Base-by-base conservation (phyloP, 1,140 invertebrate genomes). In the Cotesia vestalis region DNA sequence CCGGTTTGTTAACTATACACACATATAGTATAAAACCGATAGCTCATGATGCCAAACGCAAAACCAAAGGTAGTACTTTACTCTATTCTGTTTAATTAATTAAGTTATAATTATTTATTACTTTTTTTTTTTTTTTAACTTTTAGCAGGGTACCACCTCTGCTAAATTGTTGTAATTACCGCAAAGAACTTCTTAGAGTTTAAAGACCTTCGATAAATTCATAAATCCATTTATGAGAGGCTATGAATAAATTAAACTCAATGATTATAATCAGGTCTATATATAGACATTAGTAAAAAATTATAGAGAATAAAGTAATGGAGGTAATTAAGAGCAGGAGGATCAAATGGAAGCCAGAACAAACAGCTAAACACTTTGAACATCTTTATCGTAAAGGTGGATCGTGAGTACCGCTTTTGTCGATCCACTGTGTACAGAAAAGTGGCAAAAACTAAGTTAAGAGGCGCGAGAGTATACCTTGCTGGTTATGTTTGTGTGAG, bases 341-440 rank as follows among this genome's bases (percentile, higher is more conserved):
- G 34, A 11, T 40, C 34, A 27, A 40, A 20, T 12, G 59, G 51
- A 67, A 53, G 46, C 40, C 40, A 8, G 27, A 67, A 17, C 46
- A 69, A 66, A 66, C 59, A 46, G 38, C 64, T 61, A 46, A 46
- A 11, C 68, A 61, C 67, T 62, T 59, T 60, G 73, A 76, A 73
- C 75, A 69, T 73, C 75, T 76, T 76, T 76, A 76, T 76, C 75
- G 63, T 73, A 53, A 75, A 55, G 59, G 20, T 68, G 40, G 55
- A 71, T 66, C 60, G 36, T 66, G 68, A 70, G 61, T 46, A 46
- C 6, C 53, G 68, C 36, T 36, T n/a, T 36, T 38, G 63, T 63
- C 36, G 52, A 36, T 34, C 35, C 9, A 46, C n/a, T 51, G 63
- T 40, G 34, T 17, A 3, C 51, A 63, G 38, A 36, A 66, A 72